Percentiles rank a stretch among this genome's conserved stretches.
Evolutionary conservation across 2,888 invertebrate genomes (phyloP).

Genomic region (Sinotaia quadrata): DNA sequence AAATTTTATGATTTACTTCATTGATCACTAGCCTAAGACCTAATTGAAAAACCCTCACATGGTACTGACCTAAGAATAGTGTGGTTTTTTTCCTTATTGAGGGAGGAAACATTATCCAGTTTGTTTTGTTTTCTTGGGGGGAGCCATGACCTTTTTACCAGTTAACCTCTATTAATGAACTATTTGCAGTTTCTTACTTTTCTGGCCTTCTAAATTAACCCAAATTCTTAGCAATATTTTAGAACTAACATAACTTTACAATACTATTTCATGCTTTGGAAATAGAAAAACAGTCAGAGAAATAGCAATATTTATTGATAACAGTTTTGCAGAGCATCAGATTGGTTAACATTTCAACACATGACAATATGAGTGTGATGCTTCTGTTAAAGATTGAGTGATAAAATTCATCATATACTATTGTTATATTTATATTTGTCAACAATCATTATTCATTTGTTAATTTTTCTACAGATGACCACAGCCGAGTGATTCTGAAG

Average conservation of each 20-base stretch:
- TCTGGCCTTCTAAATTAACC: neutral
- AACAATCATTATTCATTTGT: too few species aligned
- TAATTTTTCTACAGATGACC: slow-evolving; percentile 85
- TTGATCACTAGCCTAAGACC: too few species aligned
- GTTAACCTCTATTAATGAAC: too few species aligned
- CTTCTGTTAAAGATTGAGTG: neutral
- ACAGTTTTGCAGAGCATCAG: neutral
- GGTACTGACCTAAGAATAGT: too few species aligned
- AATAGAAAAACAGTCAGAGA: neutral
- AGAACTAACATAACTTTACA: neutral
- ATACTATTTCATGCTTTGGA: neutral
- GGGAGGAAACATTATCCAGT: too few species aligned
- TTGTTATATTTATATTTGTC: slow-evolving; percentile 14
- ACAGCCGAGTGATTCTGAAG: slow-evolving; percentile 86
- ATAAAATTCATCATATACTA: slow-evolving; percentile 1
- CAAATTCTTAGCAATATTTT: neutral
- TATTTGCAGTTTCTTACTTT: neutral
- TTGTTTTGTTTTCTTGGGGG: too few species aligned
- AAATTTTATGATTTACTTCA: too few species aligned
- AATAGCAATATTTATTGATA: neutral
- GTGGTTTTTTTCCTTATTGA: too few species aligned
- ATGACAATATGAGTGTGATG: neutral
- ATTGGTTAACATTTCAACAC: neutral
- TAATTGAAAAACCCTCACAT: too few species aligned
- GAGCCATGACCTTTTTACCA: too few species aligned